These are phyloP conservation scores for Netelia virgata DNA, from an alignment of 2,888 invertebrate genomes.

Conservation along the genomic window DNA sequence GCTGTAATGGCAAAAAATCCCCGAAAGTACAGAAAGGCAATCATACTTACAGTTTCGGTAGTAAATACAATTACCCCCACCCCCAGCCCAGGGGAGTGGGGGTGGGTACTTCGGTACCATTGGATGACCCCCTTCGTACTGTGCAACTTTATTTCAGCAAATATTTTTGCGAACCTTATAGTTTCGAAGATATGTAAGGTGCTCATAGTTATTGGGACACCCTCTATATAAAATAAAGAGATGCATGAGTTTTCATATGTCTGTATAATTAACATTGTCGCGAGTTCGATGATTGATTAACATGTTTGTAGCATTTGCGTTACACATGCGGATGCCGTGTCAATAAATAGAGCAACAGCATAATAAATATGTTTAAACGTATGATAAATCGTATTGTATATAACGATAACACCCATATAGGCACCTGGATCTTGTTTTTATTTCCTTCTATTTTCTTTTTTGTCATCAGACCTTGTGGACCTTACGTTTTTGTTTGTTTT, in stretches of 20 bases:
- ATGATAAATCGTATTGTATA: constrained; percentile 60
- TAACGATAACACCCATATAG: constrained; percentile 66
- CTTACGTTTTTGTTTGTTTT: constrained; percentile 28
- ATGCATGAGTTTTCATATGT: not conserved
- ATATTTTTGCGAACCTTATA: no score
- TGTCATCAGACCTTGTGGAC: constrained; percentile 42
- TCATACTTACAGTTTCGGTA: no score
- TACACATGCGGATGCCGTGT: constrained; percentile 48
- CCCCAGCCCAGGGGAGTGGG: no score
- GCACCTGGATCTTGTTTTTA: constrained; percentile 62
- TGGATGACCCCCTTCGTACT: no score
- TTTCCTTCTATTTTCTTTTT: constrained; percentile 26
- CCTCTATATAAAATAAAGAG: no score
- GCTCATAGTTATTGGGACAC: no score
- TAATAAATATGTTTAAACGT: constrained; percentile 66
- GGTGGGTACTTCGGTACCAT: no score
- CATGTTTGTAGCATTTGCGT: constrained; percentile 59
- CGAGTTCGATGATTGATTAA: constrained; percentile 63
- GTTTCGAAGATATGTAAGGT: no score
- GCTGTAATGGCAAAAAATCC: no score
- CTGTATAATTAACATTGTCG: constrained; percentile 57
- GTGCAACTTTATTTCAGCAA: no score
- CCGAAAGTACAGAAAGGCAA: no score
- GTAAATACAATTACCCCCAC: no score
- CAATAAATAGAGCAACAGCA: constrained; percentile 66